Base-by-base conservation (phyloP, 92 coral and sea anemone genomes). In the Umimayanthus chanpuru region DNA sequence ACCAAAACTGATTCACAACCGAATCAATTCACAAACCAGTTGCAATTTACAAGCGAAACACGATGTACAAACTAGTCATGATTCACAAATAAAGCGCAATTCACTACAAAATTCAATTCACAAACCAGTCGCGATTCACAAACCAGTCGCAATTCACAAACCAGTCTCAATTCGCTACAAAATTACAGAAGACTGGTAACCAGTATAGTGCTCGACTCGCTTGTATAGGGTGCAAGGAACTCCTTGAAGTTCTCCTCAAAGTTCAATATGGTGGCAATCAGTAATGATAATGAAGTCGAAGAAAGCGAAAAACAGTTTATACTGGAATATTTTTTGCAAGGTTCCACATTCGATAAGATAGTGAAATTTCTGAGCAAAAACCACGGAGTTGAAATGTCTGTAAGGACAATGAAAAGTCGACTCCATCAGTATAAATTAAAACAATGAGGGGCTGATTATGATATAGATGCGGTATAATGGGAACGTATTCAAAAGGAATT, bases 401-500 rank as follows among this genome's bases (percentile, higher is more conserved):
- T 25, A 40, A 73, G 88, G 16, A 85, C 88, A 4, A 71, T 85
- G 64, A 64, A 85, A 74, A n/a, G n/a, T n/a, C n/a, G n/a, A n/a
- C n/a, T n/a, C n/a, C n/a, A n/a, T n/a, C n/a, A n/a, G n/a, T n/a
- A 81, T 26, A 49, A 66, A 81, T 73, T 89, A 20, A 89, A 26
- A 76, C 65, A 88, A 43, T 21, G 82, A 30, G 8, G 28, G 47
- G 81, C 72, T 55, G 47, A 68, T 82, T 89, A 89, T 55, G 82
- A 89, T 73, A 76, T 44, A 23, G 82, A 30, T 7, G 72, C 32
- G 28, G 67, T 89, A n/a, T n/a, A n/a, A 11, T 15, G 82, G 67
- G 36, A 32, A 72, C 88, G 91, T 25, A 81, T 88, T 81, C 73
- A 88, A 81, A 86, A 40, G 68, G 81, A 68, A 88, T 86, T 88